Percentiles rank a stretch among this genome's conserved stretches.
Conservation (phyloP, 1,140 invertebrate species). For the Parapsyche elsis region DNA sequence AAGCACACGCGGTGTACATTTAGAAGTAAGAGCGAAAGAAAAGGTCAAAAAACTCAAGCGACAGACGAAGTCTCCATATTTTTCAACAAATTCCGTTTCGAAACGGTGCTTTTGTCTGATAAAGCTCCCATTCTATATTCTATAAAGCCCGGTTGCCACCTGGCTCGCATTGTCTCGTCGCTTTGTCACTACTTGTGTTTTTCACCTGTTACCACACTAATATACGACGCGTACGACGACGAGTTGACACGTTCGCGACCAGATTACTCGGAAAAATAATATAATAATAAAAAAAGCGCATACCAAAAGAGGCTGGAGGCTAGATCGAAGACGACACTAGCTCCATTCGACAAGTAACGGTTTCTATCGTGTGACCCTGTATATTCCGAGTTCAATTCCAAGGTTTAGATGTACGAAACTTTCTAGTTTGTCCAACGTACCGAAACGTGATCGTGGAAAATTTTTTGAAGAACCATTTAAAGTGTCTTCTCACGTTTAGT, state of each 20-base stretch:
- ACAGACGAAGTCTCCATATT: background rate
- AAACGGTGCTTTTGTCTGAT: background rate
- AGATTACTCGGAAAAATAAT: too few relatives aligned
- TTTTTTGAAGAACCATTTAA: too few relatives aligned
- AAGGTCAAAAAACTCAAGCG: background rate
- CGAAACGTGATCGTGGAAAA: too few relatives aligned
- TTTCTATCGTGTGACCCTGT: background rate
- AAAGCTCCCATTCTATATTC: background rate
- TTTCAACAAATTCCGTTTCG: background rate
- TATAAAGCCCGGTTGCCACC: background rate
- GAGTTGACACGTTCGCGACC: too few relatives aligned
- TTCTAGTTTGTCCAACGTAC: background rate
- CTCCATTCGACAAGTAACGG: background rate
- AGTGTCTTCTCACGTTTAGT: too few relatives aligned
- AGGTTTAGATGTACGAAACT: conserved; percentile 2
- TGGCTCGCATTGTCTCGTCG: background rate
- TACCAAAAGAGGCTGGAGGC: background rate
- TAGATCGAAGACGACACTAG: background rate
- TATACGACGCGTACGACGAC: background rate
- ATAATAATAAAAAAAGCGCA: too few relatives aligned
- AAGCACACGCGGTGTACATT: too few relatives aligned
- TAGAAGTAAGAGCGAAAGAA: too few relatives aligned
- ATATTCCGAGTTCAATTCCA: background rate
- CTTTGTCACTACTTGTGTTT: background rate
- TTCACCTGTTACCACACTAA: background rate